phyloP scores from a whole-genome alignment of 2,113 vertebrate species.

The Nestor notabilis region DNA sequence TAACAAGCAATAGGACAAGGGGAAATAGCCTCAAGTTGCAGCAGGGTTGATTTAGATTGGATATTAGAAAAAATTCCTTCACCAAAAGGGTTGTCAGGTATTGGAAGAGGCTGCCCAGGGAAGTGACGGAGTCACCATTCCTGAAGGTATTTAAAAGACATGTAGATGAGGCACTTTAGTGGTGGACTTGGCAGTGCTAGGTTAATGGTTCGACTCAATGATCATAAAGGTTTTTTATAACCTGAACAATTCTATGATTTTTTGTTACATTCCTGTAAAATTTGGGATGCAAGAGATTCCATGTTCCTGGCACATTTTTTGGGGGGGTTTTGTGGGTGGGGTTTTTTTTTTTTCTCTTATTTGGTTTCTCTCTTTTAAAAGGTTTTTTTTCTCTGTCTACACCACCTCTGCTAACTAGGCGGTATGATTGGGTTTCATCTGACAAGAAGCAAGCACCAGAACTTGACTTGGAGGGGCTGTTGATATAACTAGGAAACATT shows the following conservation, averaged over 20 bases:
- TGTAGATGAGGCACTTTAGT: neutral
- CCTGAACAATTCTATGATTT: neutral
- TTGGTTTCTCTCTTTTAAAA: neutral
- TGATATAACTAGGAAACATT: neutral
- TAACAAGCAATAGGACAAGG: neutral
- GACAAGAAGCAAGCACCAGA: neutral
- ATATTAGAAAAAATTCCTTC: neutral
- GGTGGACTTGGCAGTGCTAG: neutral
- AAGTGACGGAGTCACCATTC: neutral
- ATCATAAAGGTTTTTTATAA: neutral
- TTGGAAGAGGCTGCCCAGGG: neutral
- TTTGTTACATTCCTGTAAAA: neutral
- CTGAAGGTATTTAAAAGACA: neutral
- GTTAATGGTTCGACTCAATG: neutral
- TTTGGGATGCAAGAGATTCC: neutral
- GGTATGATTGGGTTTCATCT: neutral
- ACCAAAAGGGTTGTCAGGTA: neutral
- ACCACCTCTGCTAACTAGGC: neutral
- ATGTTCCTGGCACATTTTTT: neutral
- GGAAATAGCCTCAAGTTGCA: neutral
- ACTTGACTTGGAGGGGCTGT: neutral
- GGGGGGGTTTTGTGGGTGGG: neutral
- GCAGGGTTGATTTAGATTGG: neutral
- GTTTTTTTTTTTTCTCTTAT: neutral
- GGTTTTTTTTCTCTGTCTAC: neutral